Percentiles rank a stretch among this genome's conserved stretches.
These are phyloP conservation scores for Rhorus exstirpatorius DNA, from an alignment of 2,888 invertebrate species.

Conservation along the genomic window DNA sequence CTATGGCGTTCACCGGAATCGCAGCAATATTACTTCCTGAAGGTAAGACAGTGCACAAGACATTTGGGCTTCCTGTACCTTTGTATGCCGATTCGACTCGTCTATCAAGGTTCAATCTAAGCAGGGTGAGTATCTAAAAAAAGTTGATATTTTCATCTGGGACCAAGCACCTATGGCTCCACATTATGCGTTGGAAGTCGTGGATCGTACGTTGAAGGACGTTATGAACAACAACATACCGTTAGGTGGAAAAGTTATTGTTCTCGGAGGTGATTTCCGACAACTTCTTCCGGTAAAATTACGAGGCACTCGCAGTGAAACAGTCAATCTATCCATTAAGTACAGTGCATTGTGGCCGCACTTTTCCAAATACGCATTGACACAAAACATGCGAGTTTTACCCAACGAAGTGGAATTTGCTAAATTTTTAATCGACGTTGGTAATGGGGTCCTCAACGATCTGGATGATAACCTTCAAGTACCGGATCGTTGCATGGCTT, in stretches of 20 bases:
- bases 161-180: slow-evolving; percentile 66
- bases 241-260: slow-evolving; percentile 74
- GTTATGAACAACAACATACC: slow-evolving; percentile 73
- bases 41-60: slow-evolving; percentile 82
- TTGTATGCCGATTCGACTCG: slow-evolving; percentile 54
- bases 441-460: slow-evolving; percentile 68
- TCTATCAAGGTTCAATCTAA: slow-evolving; percentile 65
- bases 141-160: slow-evolving; percentile 60
- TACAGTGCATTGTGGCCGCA: slow-evolving; percentile 50
- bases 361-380: no score
- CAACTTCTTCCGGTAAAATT: slow-evolving; percentile 52
- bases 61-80: slow-evolving; percentile 78
- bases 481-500: no score
- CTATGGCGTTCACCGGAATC: slow-evolving; percentile 68
- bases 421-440: no score
- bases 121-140: slow-evolving; percentile 56
- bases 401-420: no score
- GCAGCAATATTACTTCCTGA: slow-evolving; percentile 77
- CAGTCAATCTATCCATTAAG: slow-evolving; percentile 62
- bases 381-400: no score
- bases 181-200: slow-evolving; percentile 68
- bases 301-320: slow-evolving; percentile 33
- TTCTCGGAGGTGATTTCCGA: slow-evolving; percentile 68
- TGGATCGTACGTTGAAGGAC: slow-evolving; percentile 71
- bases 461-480: no score